phyloP scores from a whole-genome alignment of 1,140 invertebrate species.

The Acromyrmex charruanus region DNA sequence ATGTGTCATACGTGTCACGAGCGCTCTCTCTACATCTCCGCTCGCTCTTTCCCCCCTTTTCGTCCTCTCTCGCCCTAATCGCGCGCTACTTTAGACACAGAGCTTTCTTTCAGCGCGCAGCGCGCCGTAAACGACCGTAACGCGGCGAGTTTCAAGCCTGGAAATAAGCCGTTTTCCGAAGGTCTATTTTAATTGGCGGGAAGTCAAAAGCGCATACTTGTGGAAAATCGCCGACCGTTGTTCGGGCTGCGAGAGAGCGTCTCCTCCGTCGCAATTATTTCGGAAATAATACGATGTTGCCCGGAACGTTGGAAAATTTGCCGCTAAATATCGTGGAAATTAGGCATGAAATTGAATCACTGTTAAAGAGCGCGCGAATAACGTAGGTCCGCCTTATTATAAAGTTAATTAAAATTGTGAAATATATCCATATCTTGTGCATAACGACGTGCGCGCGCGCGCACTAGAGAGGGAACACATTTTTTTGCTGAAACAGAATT shows the following conservation, averaged over 20 bases:
- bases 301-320: conserved; percentile 29
- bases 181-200: conserved; percentile 53
- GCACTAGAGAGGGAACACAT: not conserved
- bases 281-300: conserved; percentile 9
- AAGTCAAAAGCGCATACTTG: conserved; percentile 40
- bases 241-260: not conserved
- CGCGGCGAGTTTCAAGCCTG: conserved; percentile 7
- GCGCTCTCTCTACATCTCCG: not conserved
- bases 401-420: conserved; percentile 52
- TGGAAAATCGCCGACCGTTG: conserved; percentile 42
- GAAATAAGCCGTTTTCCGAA: conserved; percentile 53
- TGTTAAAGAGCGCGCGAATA: conserved; percentile 8
- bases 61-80: conserved; percentile 38
- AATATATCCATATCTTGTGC: not conserved
- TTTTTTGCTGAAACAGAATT: not conserved
- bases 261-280: conserved; percentile 36
- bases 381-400: conserved; percentile 15
- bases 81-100: conserved; percentile 58
- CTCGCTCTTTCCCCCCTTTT: not conserved
- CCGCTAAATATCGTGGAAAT: conserved; percentile 53
- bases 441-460: not conserved
- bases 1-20: conserved; percentile 60
- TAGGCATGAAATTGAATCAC: conserved; percentile 52
- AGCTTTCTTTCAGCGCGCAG: conserved; percentile 55
- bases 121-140: conserved; percentile 10